Percentiles rank a stretch among this genome's conserved stretches.
Evolutionary conservation across 2,797 vertebrate genomes (phyloP).

Genomic region (Alauda arvensis): DNA sequence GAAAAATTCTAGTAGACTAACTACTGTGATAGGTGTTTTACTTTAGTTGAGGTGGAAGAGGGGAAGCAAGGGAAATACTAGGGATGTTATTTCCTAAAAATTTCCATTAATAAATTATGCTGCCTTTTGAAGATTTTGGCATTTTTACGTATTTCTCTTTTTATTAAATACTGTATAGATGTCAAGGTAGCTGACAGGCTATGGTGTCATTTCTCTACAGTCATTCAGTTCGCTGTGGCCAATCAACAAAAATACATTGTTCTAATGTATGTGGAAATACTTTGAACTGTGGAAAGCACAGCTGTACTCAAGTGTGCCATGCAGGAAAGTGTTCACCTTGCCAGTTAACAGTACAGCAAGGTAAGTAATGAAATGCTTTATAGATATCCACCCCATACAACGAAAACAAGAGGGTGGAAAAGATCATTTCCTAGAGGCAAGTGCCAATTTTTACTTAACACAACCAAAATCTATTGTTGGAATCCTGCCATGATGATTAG

Average conservation of each 20-base stretch:
- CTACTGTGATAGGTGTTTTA: not conserved
- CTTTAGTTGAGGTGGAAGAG: not conserved
- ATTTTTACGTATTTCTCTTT: not conserved
- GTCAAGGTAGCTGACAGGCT: not conserved
- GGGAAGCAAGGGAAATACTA: not conserved
- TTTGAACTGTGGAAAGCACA: slow-evolving; percentile 89
- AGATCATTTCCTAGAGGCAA: not conserved
- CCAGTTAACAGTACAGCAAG: slow-evolving; percentile 83
- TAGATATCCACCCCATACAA: not conserved
- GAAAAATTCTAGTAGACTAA: not conserved
- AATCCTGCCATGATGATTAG: not conserved
- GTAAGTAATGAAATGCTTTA: slow-evolving; percentile 67
- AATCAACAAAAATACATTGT: slow-evolving; percentile 82
- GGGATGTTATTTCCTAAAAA: not conserved
- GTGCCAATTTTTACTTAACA: not conserved
- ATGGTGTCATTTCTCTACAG: slow-evolving; percentile 65
- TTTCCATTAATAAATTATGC: not conserved
- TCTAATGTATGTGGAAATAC: slow-evolving; percentile 81
- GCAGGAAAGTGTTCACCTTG: slow-evolving; percentile 85
- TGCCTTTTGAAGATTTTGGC: not conserved
- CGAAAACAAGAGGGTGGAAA: not conserved
- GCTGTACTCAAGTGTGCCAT: slow-evolving; percentile 89
- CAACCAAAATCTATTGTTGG: not conserved
- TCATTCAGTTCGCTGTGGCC: slow-evolving; percentile 93
- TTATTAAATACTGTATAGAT: not conserved